phyloP scores from a whole-genome alignment of 37 sponge, comb jelly and placozoan species.

The Halisarca cf. caerulea region DNA sequence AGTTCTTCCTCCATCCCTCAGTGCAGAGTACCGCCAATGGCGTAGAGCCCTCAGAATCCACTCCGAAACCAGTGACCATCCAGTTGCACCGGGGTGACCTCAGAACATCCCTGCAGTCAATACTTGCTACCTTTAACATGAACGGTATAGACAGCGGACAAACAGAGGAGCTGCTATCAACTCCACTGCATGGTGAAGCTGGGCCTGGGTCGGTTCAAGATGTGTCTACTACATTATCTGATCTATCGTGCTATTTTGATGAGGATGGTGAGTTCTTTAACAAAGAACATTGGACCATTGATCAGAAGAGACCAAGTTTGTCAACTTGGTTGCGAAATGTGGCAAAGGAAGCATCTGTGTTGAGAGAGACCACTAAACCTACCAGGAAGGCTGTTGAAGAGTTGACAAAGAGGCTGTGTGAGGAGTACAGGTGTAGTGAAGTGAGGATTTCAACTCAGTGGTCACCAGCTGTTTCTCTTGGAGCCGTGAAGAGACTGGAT shows the following conservation, averaged over 20 bases:
- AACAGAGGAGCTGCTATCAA: neutral
- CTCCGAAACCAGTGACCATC: neutral
- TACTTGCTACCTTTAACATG: neutral
- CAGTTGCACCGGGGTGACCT: neutral
- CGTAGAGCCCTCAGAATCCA: neutral
- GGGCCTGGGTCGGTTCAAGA: too few relatives aligned
- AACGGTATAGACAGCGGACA: neutral
- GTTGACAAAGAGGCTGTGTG: neutral
- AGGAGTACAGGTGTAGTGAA: neutral
- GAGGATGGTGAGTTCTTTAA: conserved; percentile 22
- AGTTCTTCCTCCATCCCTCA: conserved; percentile 10
- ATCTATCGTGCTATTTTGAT: conserved; percentile 12
- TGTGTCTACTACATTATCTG: neutral
- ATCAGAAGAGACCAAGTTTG: neutral
- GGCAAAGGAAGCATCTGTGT: neutral
- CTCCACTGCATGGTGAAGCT: too few relatives aligned
- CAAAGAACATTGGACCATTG: neutral
- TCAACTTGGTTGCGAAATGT: neutral
- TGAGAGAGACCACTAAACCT: neutral
- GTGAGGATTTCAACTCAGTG: neutral
- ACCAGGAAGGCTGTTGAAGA: neutral
- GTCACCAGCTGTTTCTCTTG: conserved; percentile 11
- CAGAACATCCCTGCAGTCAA: neutral
- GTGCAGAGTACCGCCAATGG: too few relatives aligned
- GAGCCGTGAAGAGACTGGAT: neutral